Evolutionary conservation across 2,113 vertebrate species (phyloP), one percentile per base, ranked within the genome.

Genomic region (Tinamus guttatus): DNA sequence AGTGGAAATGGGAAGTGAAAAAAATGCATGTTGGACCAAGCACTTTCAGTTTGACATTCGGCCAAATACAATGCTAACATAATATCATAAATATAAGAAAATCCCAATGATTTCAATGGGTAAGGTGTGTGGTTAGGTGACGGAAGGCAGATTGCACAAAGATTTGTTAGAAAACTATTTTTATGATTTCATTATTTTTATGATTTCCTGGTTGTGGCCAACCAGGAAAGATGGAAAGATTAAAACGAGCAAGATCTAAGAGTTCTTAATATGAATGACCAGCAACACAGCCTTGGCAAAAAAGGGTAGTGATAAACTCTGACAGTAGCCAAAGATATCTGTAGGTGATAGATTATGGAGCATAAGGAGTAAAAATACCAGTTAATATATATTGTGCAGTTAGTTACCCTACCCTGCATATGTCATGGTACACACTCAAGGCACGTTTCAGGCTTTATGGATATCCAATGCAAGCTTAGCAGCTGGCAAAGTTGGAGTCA

Each of bases 321-420:
- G 36, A 87, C 16, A 93, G 45, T 22, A 85, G 40, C n/a, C 71
- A 36, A 43, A 80, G 64, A 90, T 70, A 52, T 56, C n/a, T 91
- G 82, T 13, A 6, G 28, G 6, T 52, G 21, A 68, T 71, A 69
- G 9, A 87, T 19, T 30, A 16, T 67, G 76, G 27, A 43, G 65
- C 21, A 41, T 11, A 24, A 74, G 45, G 59, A 63, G 63, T 1
- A 83, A 24, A 83, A 90, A 81, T 54, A 83, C 1, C 9, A 69
- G 12, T 45, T 21, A 58, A 58, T 32, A 67, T 17, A 16, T 28
- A 47, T 54, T 7, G 15, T 38, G 13, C 16, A 45, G 71, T 78
- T 83, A 85, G 21, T 63, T 36, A 56, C 49, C 18, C 6, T 49
- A 38, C 0, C 0, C 79, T 87, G 20, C 25, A 5, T 63, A 59